Evolutionary conservation across 1,140 invertebrate genomes (phyloP).

Genomic region (Drosophila dunni): DNA sequence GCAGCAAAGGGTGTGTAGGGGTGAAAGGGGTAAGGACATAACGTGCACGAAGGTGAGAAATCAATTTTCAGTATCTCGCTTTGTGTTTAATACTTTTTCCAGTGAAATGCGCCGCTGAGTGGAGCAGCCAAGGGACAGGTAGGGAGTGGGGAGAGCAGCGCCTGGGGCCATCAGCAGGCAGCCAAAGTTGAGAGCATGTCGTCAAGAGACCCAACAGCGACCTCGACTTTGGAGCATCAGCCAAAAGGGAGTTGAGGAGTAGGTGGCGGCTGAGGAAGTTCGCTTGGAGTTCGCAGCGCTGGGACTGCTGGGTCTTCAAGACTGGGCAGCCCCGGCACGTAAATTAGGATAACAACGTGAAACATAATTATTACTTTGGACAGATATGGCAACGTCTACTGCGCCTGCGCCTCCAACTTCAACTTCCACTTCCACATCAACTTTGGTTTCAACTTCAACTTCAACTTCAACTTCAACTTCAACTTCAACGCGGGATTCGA

Average conservation of each 20-base stretch:
- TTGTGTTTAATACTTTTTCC: constrained; percentile 81
- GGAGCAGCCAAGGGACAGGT: neutral
- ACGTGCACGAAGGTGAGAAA: constrained; percentile 83
- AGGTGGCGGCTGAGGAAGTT: neutral
- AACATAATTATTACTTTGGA: constrained; percentile 83
- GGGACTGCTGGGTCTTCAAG: too few species aligned
- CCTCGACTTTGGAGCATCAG: neutral
- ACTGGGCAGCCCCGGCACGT: constrained; percentile 67
- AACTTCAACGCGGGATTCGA: neutral
- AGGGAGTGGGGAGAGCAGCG: constrained; percentile 21
- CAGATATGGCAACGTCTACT: constrained; percentile 73
- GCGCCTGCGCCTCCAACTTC: constrained; percentile 17
- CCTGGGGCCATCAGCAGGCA: constrained; percentile 53
- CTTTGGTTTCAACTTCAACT: constrained; percentile 1
- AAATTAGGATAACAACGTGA: constrained; percentile 83
- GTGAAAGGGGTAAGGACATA: constrained; percentile 33
- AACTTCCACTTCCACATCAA: constrained; percentile 4
- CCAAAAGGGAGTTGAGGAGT: neutral
- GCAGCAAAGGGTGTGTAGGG: neutral
- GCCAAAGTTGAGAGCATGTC: constrained; percentile 27
- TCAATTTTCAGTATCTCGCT: constrained; percentile 83
- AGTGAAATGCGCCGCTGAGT: constrained; percentile 71
- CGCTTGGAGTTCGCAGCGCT: constrained; percentile 3
- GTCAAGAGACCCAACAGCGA: constrained; percentile 28
- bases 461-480: constrained; percentile 2